Evolutionary conservation across 2,113 vertebrate genomes (phyloP).

Genomic region (Xenopus tropicalis): DNA sequence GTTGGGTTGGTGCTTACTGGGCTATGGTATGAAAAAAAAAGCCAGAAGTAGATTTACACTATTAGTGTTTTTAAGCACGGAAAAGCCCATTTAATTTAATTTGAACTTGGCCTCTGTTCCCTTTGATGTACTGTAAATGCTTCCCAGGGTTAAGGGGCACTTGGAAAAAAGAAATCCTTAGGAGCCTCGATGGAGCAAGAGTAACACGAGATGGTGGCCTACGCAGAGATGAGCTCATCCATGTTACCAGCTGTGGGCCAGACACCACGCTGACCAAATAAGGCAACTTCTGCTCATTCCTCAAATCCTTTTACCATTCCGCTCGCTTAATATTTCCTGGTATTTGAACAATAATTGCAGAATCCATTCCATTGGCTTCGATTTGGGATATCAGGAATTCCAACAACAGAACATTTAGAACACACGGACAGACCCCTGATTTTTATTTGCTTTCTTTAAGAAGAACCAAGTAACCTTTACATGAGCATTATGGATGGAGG

Average conservation of each 20-base stretch:
- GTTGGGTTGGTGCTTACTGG: too few relatives aligned
- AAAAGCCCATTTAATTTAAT: background rate
- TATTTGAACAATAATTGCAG: conserved; percentile 63
- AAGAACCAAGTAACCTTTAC: too few relatives aligned
- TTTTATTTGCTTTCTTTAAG: too few relatives aligned
- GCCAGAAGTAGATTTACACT: too few relatives aligned
- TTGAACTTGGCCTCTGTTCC: conserved; percentile 45
- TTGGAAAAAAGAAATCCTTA: conserved; percentile 49
- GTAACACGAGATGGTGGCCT: conserved; percentile 58
- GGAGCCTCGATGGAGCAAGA: conserved; percentile 51
- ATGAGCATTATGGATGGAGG: too few relatives aligned
- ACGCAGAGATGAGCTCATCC: conserved; percentile 69
- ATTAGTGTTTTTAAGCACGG: background rate
- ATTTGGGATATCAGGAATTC: conserved; percentile 36
- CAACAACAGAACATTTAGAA: too few relatives aligned
- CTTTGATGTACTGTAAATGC: conserved; percentile 52
- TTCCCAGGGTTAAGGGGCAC: conserved; percentile 51
- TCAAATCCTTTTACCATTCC: conserved; percentile 73
- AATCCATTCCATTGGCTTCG: conserved; percentile 61
- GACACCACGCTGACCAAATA: conserved; percentile 79
- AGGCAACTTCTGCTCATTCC: conserved; percentile 68
- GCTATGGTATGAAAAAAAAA: too few relatives aligned
- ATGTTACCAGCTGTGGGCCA: conserved; percentile 69
- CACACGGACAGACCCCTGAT: too few relatives aligned
- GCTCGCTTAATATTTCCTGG: conserved; percentile 67